phyloP scores from a whole-genome alignment of 2,888 invertebrate species.

The Agrochola lychnidis region DNA sequence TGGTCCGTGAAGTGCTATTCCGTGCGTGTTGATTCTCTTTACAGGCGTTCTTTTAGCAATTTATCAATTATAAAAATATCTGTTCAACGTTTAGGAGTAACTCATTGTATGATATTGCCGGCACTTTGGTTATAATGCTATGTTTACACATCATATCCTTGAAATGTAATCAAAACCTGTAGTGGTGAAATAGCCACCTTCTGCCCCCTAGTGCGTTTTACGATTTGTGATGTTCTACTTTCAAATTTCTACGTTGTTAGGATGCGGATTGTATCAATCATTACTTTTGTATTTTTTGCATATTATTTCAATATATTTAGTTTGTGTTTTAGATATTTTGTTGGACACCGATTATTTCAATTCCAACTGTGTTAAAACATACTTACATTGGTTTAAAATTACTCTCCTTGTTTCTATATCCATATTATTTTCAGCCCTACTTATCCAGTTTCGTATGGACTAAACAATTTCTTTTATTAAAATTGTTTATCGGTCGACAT shows the following conservation, averaged over 20 bases:
- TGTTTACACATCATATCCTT: slow-evolving; percentile 81
- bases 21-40: slow-evolving; percentile 34
- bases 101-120: slow-evolving; percentile 71
- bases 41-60: slow-evolving; percentile 35
- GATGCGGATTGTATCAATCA: background rate
- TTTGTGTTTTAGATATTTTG: slow-evolving; percentile 15
- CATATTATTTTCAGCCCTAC: background rate
- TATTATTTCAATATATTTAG: slow-evolving; percentile 11
- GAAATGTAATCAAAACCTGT: slow-evolving; percentile 66
- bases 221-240: slow-evolving; percentile 44
- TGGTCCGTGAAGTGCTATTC: slow-evolving; percentile 52
- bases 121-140: slow-evolving; percentile 84
- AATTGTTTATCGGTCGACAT: background rate
- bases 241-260: background rate
- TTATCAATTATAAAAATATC: slow-evolving; percentile 49
- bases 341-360: slow-evolving; percentile 5
- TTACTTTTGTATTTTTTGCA: background rate
- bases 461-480: background rate
- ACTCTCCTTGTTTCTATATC: background rate
- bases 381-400: background rate
- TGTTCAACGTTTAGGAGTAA: slow-evolving; percentile 2
- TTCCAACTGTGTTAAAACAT: background rate
- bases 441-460: background rate
- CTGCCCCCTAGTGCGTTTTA: slow-evolving; percentile 54
- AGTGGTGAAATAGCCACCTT: slow-evolving; percentile 17